These are phyloP conservation scores for Otolemur garnettii DNA, from an alignment of 2,113 vertebrate genomes.

Conservation along the genomic window DNA sequence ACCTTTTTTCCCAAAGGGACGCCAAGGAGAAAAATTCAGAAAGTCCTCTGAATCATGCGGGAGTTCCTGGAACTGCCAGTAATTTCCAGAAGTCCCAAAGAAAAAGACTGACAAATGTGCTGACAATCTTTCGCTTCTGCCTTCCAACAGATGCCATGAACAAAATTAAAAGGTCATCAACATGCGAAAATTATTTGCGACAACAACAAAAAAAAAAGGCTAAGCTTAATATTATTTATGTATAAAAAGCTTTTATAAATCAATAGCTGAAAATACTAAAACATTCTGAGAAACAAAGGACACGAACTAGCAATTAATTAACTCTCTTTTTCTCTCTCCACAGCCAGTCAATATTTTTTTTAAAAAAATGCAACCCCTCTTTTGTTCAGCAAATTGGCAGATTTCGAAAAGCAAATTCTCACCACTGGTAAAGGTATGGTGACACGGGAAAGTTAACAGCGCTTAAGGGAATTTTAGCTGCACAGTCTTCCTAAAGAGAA, in stretches of 20 bases:
- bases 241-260: neutral
- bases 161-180: neutral
- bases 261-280: neutral
- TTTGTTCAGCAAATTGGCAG: neutral
- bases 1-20: neutral
- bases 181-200: neutral
- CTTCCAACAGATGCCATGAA: neutral
- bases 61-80: neutral
- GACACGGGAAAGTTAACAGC: neutral
- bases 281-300: constrained; percentile 23
- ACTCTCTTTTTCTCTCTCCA: neutral
- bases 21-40: neutral
- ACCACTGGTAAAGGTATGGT: neutral
- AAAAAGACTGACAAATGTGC: neutral
- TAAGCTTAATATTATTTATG: neutral
- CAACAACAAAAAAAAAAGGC: neutral
- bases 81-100: neutral
- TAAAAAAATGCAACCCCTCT: neutral
- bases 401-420: neutral
- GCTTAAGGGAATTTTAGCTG: neutral
- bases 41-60: neutral
- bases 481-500: neutral
- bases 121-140: neutral
- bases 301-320: neutral
- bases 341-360: neutral